Percentiles rank a stretch among this genome's conserved stretches.
These are phyloP conservation scores for Macropus fuliginosus DNA, from an alignment of 2,797 vertebrate genomes.

Conservation along the genomic window DNA sequence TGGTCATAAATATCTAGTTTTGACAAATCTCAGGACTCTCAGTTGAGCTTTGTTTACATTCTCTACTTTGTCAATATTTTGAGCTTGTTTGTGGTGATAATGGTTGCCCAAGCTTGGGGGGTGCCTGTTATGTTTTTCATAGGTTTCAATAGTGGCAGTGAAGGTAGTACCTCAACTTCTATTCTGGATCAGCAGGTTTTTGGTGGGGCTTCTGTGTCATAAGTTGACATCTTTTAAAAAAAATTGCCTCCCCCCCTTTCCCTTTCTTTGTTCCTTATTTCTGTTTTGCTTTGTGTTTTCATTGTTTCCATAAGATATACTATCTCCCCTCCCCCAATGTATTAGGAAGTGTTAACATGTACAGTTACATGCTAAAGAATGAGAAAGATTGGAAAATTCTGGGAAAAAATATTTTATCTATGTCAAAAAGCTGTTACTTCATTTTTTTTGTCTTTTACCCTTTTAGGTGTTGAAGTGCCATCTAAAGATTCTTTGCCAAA, in stretches of 20 bases:
- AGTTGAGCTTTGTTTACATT: neutral
- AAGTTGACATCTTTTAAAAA: neutral
- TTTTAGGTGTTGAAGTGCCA: constrained; percentile 95
- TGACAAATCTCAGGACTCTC: neutral
- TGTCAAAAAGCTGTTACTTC: neutral
- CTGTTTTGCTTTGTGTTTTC: neutral
- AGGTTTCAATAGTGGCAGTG: neutral
- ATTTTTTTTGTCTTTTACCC: neutral
- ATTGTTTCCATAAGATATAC: neutral
- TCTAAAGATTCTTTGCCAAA: constrained; percentile 97
- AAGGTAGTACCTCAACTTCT: neutral
- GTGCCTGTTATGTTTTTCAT: neutral
- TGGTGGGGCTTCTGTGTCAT: neutral
- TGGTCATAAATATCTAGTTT: neutral
- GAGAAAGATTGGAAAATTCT: neutral
- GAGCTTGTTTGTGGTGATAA: neutral
- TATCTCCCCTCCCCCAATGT: neutral
- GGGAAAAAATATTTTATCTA: neutral
- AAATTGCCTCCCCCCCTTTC: neutral
- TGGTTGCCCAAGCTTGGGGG: neutral
- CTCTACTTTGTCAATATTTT: neutral
- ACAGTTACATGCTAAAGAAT: neutral
- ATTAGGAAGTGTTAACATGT: neutral
- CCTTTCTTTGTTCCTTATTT: neutral
- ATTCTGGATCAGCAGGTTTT: neutral